phyloP scores from a whole-genome alignment of 2,113 vertebrate species.

The Raphicerus campestris region DNA sequence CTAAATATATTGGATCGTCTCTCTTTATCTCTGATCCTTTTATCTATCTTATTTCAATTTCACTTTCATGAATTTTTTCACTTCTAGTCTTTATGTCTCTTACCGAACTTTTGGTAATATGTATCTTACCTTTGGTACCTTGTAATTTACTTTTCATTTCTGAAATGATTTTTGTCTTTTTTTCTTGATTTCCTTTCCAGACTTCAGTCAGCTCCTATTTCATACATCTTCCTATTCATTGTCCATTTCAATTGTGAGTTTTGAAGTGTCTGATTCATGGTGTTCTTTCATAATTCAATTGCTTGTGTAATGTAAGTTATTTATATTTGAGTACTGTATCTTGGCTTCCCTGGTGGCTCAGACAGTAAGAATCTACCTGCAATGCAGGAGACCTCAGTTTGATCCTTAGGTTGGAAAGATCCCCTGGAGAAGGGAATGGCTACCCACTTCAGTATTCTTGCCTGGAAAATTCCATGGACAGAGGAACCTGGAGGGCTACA shows the following conservation, averaged over 20 bases:
- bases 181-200: not conserved
- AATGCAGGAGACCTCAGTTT: not conserved
- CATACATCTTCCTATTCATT: not conserved
- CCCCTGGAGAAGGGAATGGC: not conserved
- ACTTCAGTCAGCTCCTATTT: not conserved
- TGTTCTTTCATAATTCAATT: not conserved
- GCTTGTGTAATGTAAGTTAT: not conserved
- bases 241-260: not conserved
- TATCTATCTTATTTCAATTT: not conserved
- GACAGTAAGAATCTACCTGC: not conserved
- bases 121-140: not conserved
- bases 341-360: not conserved
- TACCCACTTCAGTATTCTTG: not conserved
- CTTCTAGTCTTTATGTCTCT: slow-evolving; percentile 10
- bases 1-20: not conserved
- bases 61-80: slow-evolving; percentile 23
- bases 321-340: not conserved
- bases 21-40: not conserved
- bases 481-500: not conserved
- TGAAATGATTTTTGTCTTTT: slow-evolving; percentile 11
- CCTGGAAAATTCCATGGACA: not conserved
- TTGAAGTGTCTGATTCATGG: not conserved
- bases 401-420: not conserved
- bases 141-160: slow-evolving; percentile 43
- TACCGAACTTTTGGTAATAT: slow-evolving; percentile 8